phyloP scores from a whole-genome alignment of 2,888 invertebrate genomes.

The Crocallis elinguaria region DNA sequence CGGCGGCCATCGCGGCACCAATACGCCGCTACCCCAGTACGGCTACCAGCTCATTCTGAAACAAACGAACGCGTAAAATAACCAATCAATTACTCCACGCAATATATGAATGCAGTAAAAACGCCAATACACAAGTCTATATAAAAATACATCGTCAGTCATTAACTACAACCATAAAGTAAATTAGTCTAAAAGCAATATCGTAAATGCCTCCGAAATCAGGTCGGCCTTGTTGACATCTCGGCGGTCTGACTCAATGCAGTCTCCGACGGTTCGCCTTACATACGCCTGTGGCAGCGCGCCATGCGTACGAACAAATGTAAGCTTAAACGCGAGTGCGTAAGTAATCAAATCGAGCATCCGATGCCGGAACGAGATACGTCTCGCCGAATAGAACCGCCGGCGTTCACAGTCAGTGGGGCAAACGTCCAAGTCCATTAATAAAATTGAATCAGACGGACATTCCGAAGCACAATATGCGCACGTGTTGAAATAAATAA shows the following conservation, averaged over 20 bases:
- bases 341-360: conserved; percentile 59
- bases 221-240: conserved; percentile 74
- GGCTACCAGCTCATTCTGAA: conserved; percentile 72
- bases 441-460: conserved; percentile 84
- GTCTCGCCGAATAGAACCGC: conserved; percentile 72
- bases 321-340: conserved; percentile 49
- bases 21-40: conserved; percentile 51
- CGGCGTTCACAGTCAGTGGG: conserved; percentile 78
- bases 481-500: conserved; percentile 78
- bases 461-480: conserved; percentile 79
- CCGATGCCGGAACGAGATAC: conserved; percentile 54
- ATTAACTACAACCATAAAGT: conserved; percentile 62
- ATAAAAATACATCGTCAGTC: conserved; percentile 41
- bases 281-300: conserved; percentile 39
- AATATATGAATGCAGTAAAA: conserved; percentile 25
- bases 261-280: conserved; percentile 54
- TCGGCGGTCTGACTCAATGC: conserved; percentile 71
- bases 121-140: conserved; percentile 29
- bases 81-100: conserved; percentile 34
- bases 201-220: conserved; percentile 64
- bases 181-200: conserved; percentile 73
- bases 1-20: conserved; percentile 86
- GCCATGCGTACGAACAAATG: conserved; percentile 43
- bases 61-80: conserved; percentile 54
- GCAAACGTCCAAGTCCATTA: conserved; percentile 84